Percentiles rank a stretch among this genome's conserved stretches.
Evolutionary conservation across 2,888 invertebrate genomes (phyloP).

Genomic region (Mythimna lalbum): DNA sequence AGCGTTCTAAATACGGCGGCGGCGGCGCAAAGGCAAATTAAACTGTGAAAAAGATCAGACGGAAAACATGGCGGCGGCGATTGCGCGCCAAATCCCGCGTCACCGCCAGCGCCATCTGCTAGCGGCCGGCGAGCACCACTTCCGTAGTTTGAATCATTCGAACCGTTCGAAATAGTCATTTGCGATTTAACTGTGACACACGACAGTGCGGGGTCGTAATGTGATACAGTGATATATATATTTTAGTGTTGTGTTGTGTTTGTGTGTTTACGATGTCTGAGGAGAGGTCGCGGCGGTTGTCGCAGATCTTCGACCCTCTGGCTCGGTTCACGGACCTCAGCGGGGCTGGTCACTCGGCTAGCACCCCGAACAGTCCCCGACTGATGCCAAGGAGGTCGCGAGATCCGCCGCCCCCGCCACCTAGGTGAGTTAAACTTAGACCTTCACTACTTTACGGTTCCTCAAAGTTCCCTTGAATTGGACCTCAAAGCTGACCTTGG

Average conservation of each 20-base stretch:
- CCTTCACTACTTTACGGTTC: background rate
- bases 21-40: slow-evolving; percentile 76
- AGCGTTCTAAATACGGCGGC: slow-evolving; percentile 82
- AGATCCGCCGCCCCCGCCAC: slow-evolving; percentile 88
- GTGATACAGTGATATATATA: slow-evolving; percentile 76
- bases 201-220: slow-evolving; percentile 80
- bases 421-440: slow-evolving; percentile 77
- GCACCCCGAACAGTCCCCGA: slow-evolving; percentile 94
- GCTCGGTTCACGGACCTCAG: slow-evolving; percentile 93
- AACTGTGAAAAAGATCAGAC: slow-evolving; percentile 85
- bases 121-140: slow-evolving; percentile 72
- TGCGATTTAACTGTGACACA: slow-evolving; percentile 78
- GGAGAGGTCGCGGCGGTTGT: slow-evolving; percentile 93
- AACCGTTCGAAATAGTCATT: slow-evolving; percentile 86
- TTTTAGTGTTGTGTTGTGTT: slow-evolving; percentile 79
- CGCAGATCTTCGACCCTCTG: slow-evolving; percentile 96
- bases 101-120: slow-evolving; percentile 81
- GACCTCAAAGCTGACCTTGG: background rate
- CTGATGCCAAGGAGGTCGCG: slow-evolving; percentile 91
- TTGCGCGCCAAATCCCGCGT: slow-evolving; percentile 84
- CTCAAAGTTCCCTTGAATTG: background rate
- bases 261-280: slow-evolving; percentile 90
- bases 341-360: slow-evolving; percentile 89
- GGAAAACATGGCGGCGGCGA: slow-evolving; percentile 82
- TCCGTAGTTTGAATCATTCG: slow-evolving; percentile 81